Conservation (phyloP, 2,113 vertebrate genomes). For the Corydoras maculifer region DNA sequence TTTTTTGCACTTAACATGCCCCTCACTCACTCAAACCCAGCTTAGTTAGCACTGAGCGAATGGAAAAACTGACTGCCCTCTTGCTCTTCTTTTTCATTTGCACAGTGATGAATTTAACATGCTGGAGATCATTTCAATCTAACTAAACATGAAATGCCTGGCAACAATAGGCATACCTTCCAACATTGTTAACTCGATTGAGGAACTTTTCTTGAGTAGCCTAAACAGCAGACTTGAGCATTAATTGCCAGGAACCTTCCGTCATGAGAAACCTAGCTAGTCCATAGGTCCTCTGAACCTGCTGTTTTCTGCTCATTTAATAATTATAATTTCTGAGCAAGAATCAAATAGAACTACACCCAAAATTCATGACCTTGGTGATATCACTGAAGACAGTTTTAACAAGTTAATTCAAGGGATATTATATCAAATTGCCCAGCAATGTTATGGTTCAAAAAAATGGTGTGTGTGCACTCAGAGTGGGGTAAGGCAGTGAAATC, state of each 20-base stretch:
- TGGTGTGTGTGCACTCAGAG: slow-evolving; percentile 11
- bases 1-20: slow-evolving; percentile 33
- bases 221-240: slow-evolving; percentile 37
- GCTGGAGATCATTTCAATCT: slow-evolving; percentile 53
- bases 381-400: slow-evolving; percentile 11
- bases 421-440: slow-evolving; percentile 14
- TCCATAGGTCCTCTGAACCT: slow-evolving; percentile 35
- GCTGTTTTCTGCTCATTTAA: slow-evolving; percentile 28
- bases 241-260: slow-evolving; percentile 44
- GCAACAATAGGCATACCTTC: slow-evolving; percentile 46
- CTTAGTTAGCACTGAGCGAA: slow-evolving; percentile 54
- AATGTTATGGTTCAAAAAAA: slow-evolving; percentile 9
- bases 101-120: slow-evolving; percentile 60
- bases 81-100: slow-evolving; percentile 48
- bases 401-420: slow-evolving; percentile 5
- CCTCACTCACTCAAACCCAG: slow-evolving; percentile 52
- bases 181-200: slow-evolving; percentile 45
- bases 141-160: slow-evolving; percentile 53
- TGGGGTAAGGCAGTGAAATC: slow-evolving; percentile 3
- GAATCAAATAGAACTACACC: no score
- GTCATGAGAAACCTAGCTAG: slow-evolving; percentile 18
- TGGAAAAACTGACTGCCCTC: slow-evolving; percentile 57
- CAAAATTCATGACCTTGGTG: slow-evolving; percentile 6
- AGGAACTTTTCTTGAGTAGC: slow-evolving; percentile 44
- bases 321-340: neutral